Percentiles rank a stretch among this genome's conserved stretches.
phyloP scores from a whole-genome alignment of 2,113 vertebrate species.

The Cheilinus undulatus region DNA sequence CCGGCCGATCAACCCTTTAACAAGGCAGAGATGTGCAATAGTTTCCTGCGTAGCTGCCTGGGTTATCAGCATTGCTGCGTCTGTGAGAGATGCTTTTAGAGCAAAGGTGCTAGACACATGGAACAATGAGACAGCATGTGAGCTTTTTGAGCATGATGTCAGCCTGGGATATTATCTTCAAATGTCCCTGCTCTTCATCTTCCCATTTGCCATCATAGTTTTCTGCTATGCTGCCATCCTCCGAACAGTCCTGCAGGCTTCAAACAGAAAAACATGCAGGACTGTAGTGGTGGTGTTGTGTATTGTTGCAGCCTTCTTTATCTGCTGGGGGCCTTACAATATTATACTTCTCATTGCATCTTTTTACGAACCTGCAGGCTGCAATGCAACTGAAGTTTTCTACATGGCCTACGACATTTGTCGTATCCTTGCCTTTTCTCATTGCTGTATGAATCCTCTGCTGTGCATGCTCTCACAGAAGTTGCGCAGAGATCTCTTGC shows the following conservation, averaged over 20 bases:
- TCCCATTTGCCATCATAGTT: slow-evolving; percentile 80
- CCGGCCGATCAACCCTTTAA: slow-evolving; percentile 25
- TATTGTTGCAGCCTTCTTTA: slow-evolving; percentile 81
- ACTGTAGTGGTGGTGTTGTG: slow-evolving; percentile 77
- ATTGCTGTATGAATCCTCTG: slow-evolving; percentile 86
- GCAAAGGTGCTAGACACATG: not conserved
- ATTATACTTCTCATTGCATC: slow-evolving; percentile 64
- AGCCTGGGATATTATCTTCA: slow-evolving; percentile 74
- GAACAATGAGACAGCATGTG: not conserved
- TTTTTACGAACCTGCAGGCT: not conserved
- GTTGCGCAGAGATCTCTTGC: slow-evolving; percentile 69
- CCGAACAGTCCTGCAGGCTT: slow-evolving; percentile 66
- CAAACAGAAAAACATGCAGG: slow-evolving; percentile 69
- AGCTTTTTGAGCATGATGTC: fast-evolving
- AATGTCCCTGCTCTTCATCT: slow-evolving; percentile 76
- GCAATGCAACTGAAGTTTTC: slow-evolving; percentile 28
- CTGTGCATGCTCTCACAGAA: slow-evolving; percentile 80
- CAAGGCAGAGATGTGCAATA: slow-evolving; percentile 58
- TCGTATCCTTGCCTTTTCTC: slow-evolving; percentile 78
- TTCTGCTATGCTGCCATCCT: slow-evolving; percentile 84
- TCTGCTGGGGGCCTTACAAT: slow-evolving; percentile 86
- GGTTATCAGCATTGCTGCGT: slow-evolving; percentile 74
- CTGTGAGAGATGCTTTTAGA: slow-evolving; percentile 63
- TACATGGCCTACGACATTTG: slow-evolving; percentile 45
- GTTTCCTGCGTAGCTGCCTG: slow-evolving; percentile 71